Evolutionary conservation across 2,113 vertebrate species (phyloP).

Genomic region (Emydocephalus ijimae): DNA sequence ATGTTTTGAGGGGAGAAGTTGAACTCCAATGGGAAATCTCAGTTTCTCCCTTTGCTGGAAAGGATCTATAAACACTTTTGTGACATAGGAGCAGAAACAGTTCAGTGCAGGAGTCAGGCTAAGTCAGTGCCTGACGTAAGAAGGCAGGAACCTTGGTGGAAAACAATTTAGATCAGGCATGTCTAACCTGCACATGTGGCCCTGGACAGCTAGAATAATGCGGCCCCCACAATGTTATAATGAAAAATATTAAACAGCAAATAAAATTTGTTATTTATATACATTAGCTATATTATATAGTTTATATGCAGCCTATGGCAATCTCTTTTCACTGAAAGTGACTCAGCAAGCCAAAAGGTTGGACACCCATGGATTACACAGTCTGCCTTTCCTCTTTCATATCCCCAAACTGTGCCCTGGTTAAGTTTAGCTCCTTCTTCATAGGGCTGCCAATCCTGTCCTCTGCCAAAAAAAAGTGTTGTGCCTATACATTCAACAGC

Average conservation of each 20-base stretch:
- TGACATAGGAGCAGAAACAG: background rate
- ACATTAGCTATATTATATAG: background rate
- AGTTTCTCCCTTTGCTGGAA: background rate
- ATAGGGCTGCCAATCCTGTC: background rate
- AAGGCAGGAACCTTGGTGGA: background rate
- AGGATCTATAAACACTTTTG: background rate
- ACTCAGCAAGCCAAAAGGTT: background rate
- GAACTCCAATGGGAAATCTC: background rate
- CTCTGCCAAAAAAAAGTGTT: too few species aligned
- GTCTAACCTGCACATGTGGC: background rate
- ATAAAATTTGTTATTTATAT: background rate
- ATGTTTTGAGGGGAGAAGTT: background rate
- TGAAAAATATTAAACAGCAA: background rate
- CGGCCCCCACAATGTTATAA: background rate
- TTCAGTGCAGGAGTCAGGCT: background rate
- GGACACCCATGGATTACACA: background rate
- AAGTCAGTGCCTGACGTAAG: background rate
- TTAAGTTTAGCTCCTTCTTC: background rate
- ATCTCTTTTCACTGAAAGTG: background rate
- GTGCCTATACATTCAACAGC: background rate
- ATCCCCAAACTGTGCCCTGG: too few species aligned
- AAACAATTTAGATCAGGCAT: background rate
- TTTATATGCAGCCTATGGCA: background rate
- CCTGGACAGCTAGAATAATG: background rate
- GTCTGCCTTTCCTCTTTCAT: background rate